Base-by-base conservation (phyloP, 2,888 invertebrate genomes). In the Drosophila rellima region DNA sequence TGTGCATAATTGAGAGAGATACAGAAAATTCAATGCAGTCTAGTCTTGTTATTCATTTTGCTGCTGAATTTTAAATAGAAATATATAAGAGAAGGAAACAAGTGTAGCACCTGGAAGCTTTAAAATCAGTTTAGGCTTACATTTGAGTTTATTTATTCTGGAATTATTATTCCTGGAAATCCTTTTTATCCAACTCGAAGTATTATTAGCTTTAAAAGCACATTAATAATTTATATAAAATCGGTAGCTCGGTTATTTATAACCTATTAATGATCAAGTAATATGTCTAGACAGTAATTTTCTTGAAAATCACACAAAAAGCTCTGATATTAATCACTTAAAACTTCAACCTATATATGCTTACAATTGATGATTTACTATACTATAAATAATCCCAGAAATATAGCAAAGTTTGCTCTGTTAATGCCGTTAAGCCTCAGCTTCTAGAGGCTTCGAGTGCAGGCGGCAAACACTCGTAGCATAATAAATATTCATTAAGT, bases 401-500 rank as follows among this genome's bases (percentile, higher is more conserved):
- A 31, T 47, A 31, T 3, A 44, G 4, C 0, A 26, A 17, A 45
- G 5, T 31, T 20, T 29, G 13, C 26, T 17, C 29, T 10, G 29
- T 17, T 29, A 7, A 29, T 26, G 7, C 11, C 17, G 17, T 11
- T 18, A 40, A 40, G 40, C 13, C 6, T 11, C 18, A 42, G 18
- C 40, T 42, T 11, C 48, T 66, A 23, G 8, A n/a, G 13, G 11
- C 35, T 15, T 18, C 20, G 51, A 40, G 8, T 39, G 35, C 20
- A 48, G 18, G 11, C 11, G 13, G 1, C 45, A 3, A 29, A n/a
- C 29, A 33, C 17, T 17, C 23, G 23, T 3, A 15, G 44, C 31
- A 20, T 50, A 59, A 71, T 70, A 70, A 75, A 74, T 78, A 70
- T 66, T 44, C 63, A 74, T 82, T 71, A 74, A 47, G 48, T 18